A percentile compares a stretch with the other conserved stretches of the same genome.
Evolutionary conservation across 2,888 invertebrate species (phyloP).

Genomic region (Coleophora deauratella): DNA sequence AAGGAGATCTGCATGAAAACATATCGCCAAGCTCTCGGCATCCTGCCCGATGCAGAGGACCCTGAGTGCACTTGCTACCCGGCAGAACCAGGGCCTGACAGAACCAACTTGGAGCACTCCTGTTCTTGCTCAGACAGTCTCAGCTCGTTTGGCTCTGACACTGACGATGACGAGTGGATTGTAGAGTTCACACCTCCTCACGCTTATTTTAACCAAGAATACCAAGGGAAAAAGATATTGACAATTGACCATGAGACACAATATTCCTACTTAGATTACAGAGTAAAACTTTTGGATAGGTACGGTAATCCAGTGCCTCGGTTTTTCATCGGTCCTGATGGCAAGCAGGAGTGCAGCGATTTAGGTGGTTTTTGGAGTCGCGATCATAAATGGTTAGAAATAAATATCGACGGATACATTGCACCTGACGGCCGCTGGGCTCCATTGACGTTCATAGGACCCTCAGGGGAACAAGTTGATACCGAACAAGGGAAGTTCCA

Average conservation of each 20-base stretch:
- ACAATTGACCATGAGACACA: constrained; percentile 39
- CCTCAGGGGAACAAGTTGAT: constrained; percentile 48
- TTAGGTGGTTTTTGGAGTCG: constrained; percentile 62
- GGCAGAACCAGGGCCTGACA: constrained; percentile 34
- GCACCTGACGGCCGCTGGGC: constrained; percentile 58
- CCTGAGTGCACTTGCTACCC: constrained; percentile 53
- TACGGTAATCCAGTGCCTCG: constrained; percentile 55
- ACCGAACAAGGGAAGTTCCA: constrained; percentile 52
- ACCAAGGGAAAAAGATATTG: constrained; percentile 38
- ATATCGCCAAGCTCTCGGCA: constrained; percentile 58
- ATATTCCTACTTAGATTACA: constrained; percentile 55
- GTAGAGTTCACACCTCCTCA: constrained; percentile 65
- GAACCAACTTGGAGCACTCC: constrained; percentile 38
- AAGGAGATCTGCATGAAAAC: constrained; percentile 60
- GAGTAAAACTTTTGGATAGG: constrained; percentile 49
- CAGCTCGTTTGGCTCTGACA: constrained; percentile 40
- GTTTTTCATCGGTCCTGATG: constrained; percentile 58
- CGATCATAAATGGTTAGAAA: constrained; percentile 52
- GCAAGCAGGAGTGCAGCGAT: constrained; percentile 59
- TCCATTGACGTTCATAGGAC: constrained; percentile 47
- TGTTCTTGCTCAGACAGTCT: constrained; percentile 53
- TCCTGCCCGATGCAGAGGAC: constrained; percentile 48
- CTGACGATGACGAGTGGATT: constrained; percentile 62
- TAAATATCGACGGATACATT: constrained; percentile 54
- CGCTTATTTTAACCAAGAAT: constrained; percentile 45